These are phyloP conservation scores for Drosophila watanabei DNA, from an alignment of 1,140 invertebrate genomes.

Conservation along the genomic window DNA sequence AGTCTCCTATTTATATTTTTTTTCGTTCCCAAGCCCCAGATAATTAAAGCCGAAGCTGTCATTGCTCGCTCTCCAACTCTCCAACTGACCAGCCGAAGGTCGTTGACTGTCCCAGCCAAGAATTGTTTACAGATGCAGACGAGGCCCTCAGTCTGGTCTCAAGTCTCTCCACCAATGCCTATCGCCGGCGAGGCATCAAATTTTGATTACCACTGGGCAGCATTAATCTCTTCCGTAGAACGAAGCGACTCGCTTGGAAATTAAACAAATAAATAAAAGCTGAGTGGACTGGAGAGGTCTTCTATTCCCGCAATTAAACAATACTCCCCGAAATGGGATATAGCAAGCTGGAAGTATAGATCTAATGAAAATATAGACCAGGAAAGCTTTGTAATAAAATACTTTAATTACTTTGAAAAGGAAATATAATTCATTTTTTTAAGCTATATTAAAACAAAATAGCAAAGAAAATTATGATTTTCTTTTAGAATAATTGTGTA, in stretches of 20 bases:
- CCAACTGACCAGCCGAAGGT: slow-evolving; percentile 29
- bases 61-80: slow-evolving; percentile 17
- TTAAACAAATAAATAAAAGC: slow-evolving; percentile 50
- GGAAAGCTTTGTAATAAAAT: background rate
- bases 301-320: slow-evolving; percentile 6
- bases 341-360: background rate
- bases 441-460: background rate
- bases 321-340: background rate
- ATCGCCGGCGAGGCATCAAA: slow-evolving; percentile 40
- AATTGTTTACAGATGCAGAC: slow-evolving; percentile 38
- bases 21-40: slow-evolving; percentile 27
- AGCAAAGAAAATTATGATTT: background rate
- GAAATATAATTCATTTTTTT: background rate
- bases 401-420: too few relatives aligned
- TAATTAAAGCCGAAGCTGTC: slow-evolving; percentile 56
- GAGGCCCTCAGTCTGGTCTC: background rate
- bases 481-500: background rate
- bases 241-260: slow-evolving; percentile 22
- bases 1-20: slow-evolving; percentile 4
- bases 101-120: slow-evolving; percentile 33
- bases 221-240: slow-evolving; percentile 36
- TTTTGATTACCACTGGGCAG: slow-evolving; percentile 46
- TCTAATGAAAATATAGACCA: background rate
- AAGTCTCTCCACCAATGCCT: slow-evolving; percentile 20
- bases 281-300: slow-evolving; percentile 21